phyloP scores from a whole-genome alignment of 2,888 invertebrate species.

The Rhodophaea formosa region DNA sequence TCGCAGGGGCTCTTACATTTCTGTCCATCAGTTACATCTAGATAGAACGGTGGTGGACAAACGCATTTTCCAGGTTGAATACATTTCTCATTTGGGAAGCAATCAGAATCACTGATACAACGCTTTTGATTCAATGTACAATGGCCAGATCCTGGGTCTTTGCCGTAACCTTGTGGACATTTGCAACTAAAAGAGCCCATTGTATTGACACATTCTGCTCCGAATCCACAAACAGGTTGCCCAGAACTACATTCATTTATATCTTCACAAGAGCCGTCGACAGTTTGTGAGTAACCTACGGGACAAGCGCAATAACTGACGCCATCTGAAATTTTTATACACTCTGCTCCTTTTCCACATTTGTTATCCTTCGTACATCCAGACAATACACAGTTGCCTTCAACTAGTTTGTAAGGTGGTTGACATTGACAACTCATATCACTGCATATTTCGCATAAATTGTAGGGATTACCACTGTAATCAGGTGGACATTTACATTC shows the following conservation, averaged over 20 bases:
- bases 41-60: constrained; percentile 94
- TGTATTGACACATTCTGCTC: constrained; percentile 91
- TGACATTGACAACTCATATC: constrained; percentile 93
- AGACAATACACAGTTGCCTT: constrained; percentile 91
- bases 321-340: constrained; percentile 93
- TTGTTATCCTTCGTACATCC: constrained; percentile 90
- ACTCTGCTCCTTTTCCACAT: constrained; percentile 93
- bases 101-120: constrained; percentile 91
- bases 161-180: constrained; percentile 90
- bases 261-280: constrained; percentile 92
- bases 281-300: constrained; percentile 88
- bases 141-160: constrained; percentile 90
- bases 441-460: constrained; percentile 91
- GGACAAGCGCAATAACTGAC: constrained; percentile 97
- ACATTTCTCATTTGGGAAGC: constrained; percentile 93
- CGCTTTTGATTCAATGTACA: constrained; percentile 91
- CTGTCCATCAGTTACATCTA: constrained; percentile 90
- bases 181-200: constrained; percentile 89
- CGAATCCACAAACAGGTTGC: constrained; percentile 89
- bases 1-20: constrained; percentile 96
- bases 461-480: constrained; percentile 94
- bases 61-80: constrained; percentile 95
- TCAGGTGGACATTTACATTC: constrained; percentile 95
- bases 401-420: constrained; percentile 91
- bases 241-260: constrained; percentile 91